Base-by-base conservation (phyloP, 2,888 invertebrate species). In the Monopis laevigella region DNA sequence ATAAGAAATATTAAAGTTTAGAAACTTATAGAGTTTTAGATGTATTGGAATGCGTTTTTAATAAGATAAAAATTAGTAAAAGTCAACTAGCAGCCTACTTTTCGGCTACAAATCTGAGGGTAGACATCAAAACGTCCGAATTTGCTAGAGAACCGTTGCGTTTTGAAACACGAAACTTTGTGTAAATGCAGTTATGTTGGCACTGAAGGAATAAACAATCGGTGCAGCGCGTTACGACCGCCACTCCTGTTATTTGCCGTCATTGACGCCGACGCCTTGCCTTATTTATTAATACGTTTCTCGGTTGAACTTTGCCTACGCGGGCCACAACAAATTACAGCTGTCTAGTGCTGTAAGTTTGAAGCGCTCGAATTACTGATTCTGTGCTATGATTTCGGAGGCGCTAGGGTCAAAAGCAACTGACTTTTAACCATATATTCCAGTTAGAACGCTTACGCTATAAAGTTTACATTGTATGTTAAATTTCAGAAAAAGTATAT, bases 191-290 rank as follows among this genome's bases (percentile, higher is more conserved):
- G 32, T 32, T 32, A 32, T 14, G 16, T 32, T 24, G n/a, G 24
- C 21, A 38, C 12, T 29, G 8, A 10, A 40, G 30, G 29, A 40
- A 40, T 40, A 40, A 28, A 40, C 40, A 29, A 36, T 29, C 40
- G 19, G 12, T 29, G 49, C 53, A 52, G 52, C 52, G 48, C 47
- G 50, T 48, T 47, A 44, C 51, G 54, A 53, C 51, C 55, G 47
- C 36, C 52, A 61, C 62, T 64, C 58, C 61, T 62, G 58, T 65
- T 65, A 67, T 65, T 70, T 65, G 54, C 50, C 57, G 58, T 55
- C 55, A 59, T 67, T 60, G 59, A 60, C 54, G 55, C 54, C 53
- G 53, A 55, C 51, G 54, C 51, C 55, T 52, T 47, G 51, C 53
- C 51, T 53, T 56, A 57, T 65, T 64, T 65, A 44, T 46, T 42